Evolutionary conservation across 2,113 vertebrate species (phyloP), one percentile per base, ranked within the genome.

Genomic region (Alethe diademata): DNA sequence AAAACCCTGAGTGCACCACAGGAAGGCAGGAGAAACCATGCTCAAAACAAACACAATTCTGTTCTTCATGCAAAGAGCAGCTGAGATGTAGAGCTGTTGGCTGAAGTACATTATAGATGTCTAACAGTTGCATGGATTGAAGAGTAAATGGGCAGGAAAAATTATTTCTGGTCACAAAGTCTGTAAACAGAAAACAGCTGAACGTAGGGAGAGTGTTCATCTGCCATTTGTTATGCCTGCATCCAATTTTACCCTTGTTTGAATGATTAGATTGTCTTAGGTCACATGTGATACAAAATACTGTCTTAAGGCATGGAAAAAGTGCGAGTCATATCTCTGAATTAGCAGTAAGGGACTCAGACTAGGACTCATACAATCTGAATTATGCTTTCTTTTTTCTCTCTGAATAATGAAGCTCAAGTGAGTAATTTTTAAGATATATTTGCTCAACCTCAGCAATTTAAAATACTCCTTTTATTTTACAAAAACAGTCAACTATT

Each of bases 231-330:
- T 33, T 93, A 38, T 10, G 24, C 12, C 58, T 47, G 24, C 28
- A 60, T 82, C 19, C 0, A 2, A 6, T 82, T 71, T 72, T 40
- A 28, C 8, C 25, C 15, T 36, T 56, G 15, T 72, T 83, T 58
- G 76, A 78, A 74, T 82, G n/a, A 15, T 61, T 66, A 56, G 17
- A 33, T 3, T 11, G 18, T 14, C 19, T 81, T 54, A 84, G 11
- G 12, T 60, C 8, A 6, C 33, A 71, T 11, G 22, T 0, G 0
- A 9, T 60, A 62, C 1, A 72, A 25, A 72, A 40, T 25, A 53
- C 7, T 51, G 11, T 45, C 62, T 43, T 67, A 83, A 74, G 51
- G 25, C 48, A 36, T 6, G 16, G 56, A 70, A 86, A 60, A 31
- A 22, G 0, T 18, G 25, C 12, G 45, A 78, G 11, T 50, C 38